phyloP scores from a whole-genome alignment of 2,888 invertebrate genomes.

The Tetragnatha montana region DNA sequence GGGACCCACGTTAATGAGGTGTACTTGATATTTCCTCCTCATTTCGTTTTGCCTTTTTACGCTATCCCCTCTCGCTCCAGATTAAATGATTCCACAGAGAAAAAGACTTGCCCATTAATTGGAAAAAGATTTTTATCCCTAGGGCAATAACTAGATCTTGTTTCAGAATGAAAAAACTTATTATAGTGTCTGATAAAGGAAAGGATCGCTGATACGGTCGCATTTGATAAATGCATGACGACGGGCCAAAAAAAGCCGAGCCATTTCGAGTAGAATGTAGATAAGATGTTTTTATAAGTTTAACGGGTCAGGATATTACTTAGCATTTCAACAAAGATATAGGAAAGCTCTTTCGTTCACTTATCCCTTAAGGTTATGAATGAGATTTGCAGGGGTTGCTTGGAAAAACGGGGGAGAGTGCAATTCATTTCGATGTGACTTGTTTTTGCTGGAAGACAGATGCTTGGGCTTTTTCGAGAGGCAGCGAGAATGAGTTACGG shows the following conservation, averaged over 20 bases:
- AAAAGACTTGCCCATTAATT: constrained; percentile 45
- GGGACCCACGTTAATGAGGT: constrained; percentile 47
- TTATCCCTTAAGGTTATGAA: constrained; percentile 23
- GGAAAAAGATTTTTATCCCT: constrained; percentile 39
- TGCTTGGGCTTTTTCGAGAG: neutral
- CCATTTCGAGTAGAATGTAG: constrained; percentile 6
- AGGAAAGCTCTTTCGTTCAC: neutral
- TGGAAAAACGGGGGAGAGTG: neutral
- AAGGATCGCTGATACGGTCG: constrained; percentile 11
- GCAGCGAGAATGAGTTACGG: neutral
- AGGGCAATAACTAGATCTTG: constrained; percentile 38
- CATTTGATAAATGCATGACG: constrained; percentile 27
- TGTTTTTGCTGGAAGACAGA: neutral
- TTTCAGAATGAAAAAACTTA: constrained; percentile 34
- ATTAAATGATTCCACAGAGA: constrained; percentile 48
- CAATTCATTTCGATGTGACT: neutral
- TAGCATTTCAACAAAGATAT: neutral
- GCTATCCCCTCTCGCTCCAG: constrained; percentile 1
- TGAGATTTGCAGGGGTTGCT: constrained; percentile 2
- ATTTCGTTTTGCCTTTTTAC: constrained; percentile 44
- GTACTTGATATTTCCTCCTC: constrained; percentile 38
- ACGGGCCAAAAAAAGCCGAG: neutral
- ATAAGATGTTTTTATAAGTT: constrained; percentile 11
- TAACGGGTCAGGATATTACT: neutral
- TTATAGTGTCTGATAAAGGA: constrained; percentile 30